These are phyloP conservation scores for Dermatophagoides farinae DNA, from an alignment of 1,140 invertebrate species.

Conservation along the genomic window DNA sequence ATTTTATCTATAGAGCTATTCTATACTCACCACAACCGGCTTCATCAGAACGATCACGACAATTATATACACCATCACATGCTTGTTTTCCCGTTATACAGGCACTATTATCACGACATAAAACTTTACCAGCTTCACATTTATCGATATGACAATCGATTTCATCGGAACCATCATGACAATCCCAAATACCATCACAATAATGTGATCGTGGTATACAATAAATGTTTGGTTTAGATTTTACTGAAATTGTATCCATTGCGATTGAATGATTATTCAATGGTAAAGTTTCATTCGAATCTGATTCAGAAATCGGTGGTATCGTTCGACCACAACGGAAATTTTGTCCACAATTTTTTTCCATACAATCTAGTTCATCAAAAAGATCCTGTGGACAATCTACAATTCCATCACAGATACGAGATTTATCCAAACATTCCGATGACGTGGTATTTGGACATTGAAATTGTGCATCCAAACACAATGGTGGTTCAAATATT, in stretches of 20 bases:
- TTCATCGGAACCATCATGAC: constrained; percentile 56
- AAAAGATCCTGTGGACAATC: constrained; percentile 15
- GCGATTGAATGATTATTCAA: not conserved
- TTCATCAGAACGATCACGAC: constrained; percentile 34
- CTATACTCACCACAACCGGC: constrained; percentile 20
- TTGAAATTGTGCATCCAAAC: not conserved
- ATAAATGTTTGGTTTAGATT: not conserved
- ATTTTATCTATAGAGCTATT: not conserved
- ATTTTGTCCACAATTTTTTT: constrained; percentile 3
- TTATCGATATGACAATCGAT: constrained; percentile 39
- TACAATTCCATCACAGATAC: constrained; percentile 15
- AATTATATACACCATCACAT: constrained; percentile 18
- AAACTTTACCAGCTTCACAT: constrained; percentile 17
- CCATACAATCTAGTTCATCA: constrained; percentile 15
- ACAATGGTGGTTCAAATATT: not conserved
- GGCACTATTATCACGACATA: constrained; percentile 16
- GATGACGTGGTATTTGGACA: not conserved
- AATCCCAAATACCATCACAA: constrained; percentile 54
- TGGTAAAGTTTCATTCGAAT: not conserved
- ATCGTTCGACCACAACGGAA: not conserved
- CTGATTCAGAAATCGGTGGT: not conserved
- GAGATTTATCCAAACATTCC: constrained; percentile 12
- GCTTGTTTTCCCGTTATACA: constrained; percentile 16
- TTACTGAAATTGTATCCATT: not conserved
- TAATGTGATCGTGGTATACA: constrained; percentile 50